Percentiles rank a stretch among this genome's conserved stretches.
Evolutionary conservation across 2,888 invertebrate species (phyloP).

Genomic region (Hypena proboscidalis): DNA sequence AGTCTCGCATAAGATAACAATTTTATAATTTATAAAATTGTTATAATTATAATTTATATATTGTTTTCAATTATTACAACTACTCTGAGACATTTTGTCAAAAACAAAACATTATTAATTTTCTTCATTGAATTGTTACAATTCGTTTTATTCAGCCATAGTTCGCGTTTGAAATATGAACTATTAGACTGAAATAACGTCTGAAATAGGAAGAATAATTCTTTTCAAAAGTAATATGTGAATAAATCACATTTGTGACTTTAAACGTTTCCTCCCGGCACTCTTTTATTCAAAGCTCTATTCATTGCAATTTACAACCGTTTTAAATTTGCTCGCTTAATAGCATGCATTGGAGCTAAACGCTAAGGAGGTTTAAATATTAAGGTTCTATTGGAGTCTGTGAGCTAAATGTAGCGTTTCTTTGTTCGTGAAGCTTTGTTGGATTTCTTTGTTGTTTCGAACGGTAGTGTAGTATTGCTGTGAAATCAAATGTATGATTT

Average conservation of each 20-base stretch:
- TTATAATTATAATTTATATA: no score
- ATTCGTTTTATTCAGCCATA: no score
- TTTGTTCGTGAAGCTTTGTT: neutral
- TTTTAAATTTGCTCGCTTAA: constrained; percentile 30
- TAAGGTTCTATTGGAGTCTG: constrained; percentile 1
- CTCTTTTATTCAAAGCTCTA: constrained; percentile 37
- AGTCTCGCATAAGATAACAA: no score
- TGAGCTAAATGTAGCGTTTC: no score
- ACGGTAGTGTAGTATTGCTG: no score
- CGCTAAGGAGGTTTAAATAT: constrained; percentile 5
- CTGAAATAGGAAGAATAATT: constrained; percentile 28
- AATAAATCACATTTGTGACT: constrained; percentile 48
- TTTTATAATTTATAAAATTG: no score
- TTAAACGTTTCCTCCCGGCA: constrained; percentile 34
- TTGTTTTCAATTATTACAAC: no score
- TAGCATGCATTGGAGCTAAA: constrained; percentile 6
- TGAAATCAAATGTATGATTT: no score
- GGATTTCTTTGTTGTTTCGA: neutral
- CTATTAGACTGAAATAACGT: neutral
- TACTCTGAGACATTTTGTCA: no score
- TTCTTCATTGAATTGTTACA: no score
- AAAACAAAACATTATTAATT: no score
- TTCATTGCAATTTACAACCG: constrained; percentile 29
- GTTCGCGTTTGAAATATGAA: constrained; percentile 7
- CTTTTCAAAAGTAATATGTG: constrained; percentile 22